A percentile compares a stretch with the other conserved stretches of the same genome.
phyloP scores from a whole-genome alignment of 1,140 invertebrate genomes.

The Penaeus indicus region DNA sequence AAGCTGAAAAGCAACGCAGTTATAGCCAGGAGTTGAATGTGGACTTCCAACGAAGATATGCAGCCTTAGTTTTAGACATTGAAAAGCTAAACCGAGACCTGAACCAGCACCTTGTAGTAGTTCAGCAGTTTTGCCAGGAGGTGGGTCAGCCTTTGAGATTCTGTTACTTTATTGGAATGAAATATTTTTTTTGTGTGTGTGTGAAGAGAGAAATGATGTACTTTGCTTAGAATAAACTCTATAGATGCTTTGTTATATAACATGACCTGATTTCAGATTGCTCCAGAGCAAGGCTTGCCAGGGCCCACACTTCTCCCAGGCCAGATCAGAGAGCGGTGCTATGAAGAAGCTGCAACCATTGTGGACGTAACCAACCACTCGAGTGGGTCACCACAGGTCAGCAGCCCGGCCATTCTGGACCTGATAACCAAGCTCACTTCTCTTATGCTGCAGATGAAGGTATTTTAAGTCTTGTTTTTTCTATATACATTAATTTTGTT shows the following conservation, averaged over 20 bases:
- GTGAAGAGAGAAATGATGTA: background rate
- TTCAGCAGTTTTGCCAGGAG: constrained; percentile 87
- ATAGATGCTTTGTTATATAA: background rate
- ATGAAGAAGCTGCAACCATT: constrained; percentile 84
- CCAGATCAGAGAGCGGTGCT: constrained; percentile 87
- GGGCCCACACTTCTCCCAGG: constrained; percentile 89
- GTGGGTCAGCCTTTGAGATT: constrained; percentile 67
- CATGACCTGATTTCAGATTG: constrained; percentile 74
- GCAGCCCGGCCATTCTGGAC: constrained; percentile 77
- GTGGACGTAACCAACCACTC: constrained; percentile 81
- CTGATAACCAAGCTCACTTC: constrained; percentile 91
- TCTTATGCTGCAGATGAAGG: constrained; percentile 92
- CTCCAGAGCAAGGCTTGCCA: constrained; percentile 85
- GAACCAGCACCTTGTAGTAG: constrained; percentile 85
- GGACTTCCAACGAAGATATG: constrained; percentile 92
- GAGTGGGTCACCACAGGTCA: constrained; percentile 73
- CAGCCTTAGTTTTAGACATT: constrained; percentile 88
- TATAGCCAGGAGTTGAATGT: constrained; percentile 82
- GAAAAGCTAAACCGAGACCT: constrained; percentile 93
- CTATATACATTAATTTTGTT: constrained; percentile 2
- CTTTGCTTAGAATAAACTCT: constrained; percentile 16
- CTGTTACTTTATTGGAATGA: background rate
- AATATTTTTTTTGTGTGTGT: constrained; percentile 46
- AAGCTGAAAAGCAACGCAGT: constrained; percentile 88
- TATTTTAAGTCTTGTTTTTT: constrained; percentile 68